A percentile compares a stretch with the other conserved stretches of the same genome.
Evolutionary conservation across 2,888 invertebrate species (phyloP).

Genomic region (Scaptomyza reducta): DNA sequence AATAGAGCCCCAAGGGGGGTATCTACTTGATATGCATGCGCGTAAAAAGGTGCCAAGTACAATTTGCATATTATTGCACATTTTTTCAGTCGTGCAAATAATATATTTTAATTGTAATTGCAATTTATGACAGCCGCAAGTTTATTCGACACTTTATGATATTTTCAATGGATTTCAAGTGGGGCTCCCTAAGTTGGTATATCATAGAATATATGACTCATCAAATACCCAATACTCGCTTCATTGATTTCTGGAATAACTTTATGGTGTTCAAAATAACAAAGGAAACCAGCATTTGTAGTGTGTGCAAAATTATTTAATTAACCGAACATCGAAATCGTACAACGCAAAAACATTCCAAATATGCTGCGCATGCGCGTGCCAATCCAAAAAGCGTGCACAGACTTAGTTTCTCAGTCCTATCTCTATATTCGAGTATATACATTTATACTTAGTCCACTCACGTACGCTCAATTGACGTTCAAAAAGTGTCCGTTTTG

Average conservation of each 20-base stretch:
- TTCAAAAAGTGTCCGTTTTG: constrained; percentile 8
- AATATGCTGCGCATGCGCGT: constrained; percentile 57
- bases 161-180: constrained; percentile 40
- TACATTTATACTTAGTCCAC: constrained; percentile 36
- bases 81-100: constrained; percentile 33
- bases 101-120: constrained; percentile 59
- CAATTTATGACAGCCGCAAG: constrained; percentile 59
- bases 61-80: constrained; percentile 56
- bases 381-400: constrained; percentile 48
- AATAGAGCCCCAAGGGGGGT: constrained; percentile 8
- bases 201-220: constrained; percentile 13
- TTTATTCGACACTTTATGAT: constrained; percentile 60
- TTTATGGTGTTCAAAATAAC: constrained; percentile 4
- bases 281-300: constrained; percentile 20
- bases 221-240: neutral
- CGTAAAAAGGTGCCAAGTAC: constrained; percentile 18
- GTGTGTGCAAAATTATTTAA: constrained; percentile 70
- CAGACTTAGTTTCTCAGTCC: constrained; percentile 18
- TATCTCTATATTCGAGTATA: neutral
- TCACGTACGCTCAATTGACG: constrained; percentile 44
- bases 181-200: constrained; percentile 11
- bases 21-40: constrained; percentile 44
- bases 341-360: constrained; percentile 47
- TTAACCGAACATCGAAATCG: constrained; percentile 42
- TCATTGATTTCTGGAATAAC: constrained; percentile 3